Conservation (phyloP, 2,797 vertebrate species). For the Phrynocephalus vlangalii region DNA sequence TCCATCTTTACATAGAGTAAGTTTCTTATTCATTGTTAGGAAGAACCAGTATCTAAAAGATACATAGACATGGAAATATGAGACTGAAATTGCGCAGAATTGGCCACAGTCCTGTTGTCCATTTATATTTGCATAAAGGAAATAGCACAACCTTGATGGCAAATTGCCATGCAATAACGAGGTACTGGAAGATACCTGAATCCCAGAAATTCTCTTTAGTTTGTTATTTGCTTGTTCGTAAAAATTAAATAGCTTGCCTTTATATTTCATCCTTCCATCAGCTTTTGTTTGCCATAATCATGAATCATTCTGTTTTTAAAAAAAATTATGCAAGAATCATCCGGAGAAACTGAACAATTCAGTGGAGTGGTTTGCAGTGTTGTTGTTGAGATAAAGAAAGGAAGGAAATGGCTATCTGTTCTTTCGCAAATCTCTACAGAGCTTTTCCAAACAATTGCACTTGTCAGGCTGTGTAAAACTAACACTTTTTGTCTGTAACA, state of each 20-base stretch:
- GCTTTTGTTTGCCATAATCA: neutral
- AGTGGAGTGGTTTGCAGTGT: constrained; percentile 19
- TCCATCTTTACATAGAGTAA: neutral
- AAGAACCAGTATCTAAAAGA: neutral
- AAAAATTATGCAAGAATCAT: neutral
- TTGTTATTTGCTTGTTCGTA: neutral
- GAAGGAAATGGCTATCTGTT: constrained; percentile 18
- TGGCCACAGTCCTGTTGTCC: no score
- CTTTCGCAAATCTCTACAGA: constrained; percentile 33
- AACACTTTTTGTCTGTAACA: constrained; percentile 21
- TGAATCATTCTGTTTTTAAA: neutral
- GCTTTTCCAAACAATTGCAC: constrained; percentile 26
- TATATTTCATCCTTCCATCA: neutral
- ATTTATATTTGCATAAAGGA: no score
- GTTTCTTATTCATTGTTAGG: neutral
- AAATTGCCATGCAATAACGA: no score
- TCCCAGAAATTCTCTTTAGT: no score
- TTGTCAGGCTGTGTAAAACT: constrained; percentile 12
- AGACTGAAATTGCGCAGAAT: constrained; percentile 29
- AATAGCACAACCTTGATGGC: no score
- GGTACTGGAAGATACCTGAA: no score
- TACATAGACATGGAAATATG: neutral
- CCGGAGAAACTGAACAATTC: constrained; percentile 23
- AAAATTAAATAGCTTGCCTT: neutral
- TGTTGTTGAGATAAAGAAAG: constrained; percentile 3